Evolutionary conservation across 2,888 invertebrate species (phyloP), one percentile per base, ranked within the genome.

Genomic region (Hermaeophaga mercurialis): DNA sequence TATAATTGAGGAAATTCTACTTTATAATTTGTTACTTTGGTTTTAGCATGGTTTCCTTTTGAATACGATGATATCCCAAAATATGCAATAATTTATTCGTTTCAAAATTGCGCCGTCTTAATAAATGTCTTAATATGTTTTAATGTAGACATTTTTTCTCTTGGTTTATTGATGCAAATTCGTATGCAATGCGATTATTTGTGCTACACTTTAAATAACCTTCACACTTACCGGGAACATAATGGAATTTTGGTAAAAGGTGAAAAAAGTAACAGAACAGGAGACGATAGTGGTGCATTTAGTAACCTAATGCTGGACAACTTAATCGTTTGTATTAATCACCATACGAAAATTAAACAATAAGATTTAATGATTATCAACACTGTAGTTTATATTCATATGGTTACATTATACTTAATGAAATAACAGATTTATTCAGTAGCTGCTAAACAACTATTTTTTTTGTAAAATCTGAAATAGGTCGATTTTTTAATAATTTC

Each of bases 121-220:
- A 56, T 47, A 45, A 52, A 47, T 9, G 43, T 26, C 2, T 5
- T 61, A 22, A 41, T 54, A 3, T 54, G 53, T 17, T 22, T 55
- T 24, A 60, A 60, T 33, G 1, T 58, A 14, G 54, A 50, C 31
- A 44, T 47, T 3, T 61, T 58, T 52, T 47, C 47, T 8, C 22
- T 43, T 22, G 48, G 43, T 33, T 18, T 61, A 8, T 9, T 58
- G 12, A 56, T 58, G 47, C 54, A 56, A 14, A 50, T 61, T 22
- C 56, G 58, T 3, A 34, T 61, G 15, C 61, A 61, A 28, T 61
- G 61, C 24, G 61, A 61, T 18, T 49, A 44, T 18, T 31, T 61
- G 24, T 39, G 54, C 31, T 8, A 28, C 0, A 58, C 54, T 9
- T 58, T 61, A 18, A 50, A 54, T 12, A 47, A 41, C 19, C 46